Evolutionary conservation across 2,113 vertebrate species (phyloP).

Genomic region (Lycaon pictus): DNA sequence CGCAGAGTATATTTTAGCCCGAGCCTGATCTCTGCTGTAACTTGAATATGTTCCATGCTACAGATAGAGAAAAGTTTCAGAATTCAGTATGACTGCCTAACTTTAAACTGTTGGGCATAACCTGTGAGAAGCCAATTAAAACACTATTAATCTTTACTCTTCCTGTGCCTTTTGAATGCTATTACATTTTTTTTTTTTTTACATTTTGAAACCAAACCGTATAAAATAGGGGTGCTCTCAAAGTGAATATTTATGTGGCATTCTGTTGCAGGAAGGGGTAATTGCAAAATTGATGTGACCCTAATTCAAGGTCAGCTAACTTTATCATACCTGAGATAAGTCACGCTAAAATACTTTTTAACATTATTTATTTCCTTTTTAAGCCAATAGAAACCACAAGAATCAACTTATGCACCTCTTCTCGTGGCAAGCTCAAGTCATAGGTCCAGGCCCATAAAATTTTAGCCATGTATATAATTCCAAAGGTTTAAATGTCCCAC

Average conservation of each 20-base stretch:
- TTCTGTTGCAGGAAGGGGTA: conserved; percentile 3
- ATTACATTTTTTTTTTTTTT: not conserved
- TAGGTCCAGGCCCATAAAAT: not conserved
- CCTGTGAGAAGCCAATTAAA: conserved; percentile 3
- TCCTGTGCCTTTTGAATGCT: not conserved
- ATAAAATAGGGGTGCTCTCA: not conserved
- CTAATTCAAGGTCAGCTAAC: conserved; percentile 43
- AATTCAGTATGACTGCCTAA: not conserved
- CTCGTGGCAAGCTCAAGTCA: not conserved
- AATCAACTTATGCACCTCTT: not conserved
- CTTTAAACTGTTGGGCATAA: not conserved
- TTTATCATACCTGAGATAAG: not conserved
- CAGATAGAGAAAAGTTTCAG: not conserved
- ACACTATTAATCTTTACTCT: not conserved
- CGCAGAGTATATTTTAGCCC: not conserved
- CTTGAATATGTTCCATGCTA: not conserved
- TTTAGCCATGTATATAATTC: not conserved
- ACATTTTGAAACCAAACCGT: not conserved
- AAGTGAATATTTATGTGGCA: not conserved
- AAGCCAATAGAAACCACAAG: conserved; percentile 26
- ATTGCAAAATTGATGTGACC: not conserved
- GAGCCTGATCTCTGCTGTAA: not conserved
- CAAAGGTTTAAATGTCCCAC: not conserved
- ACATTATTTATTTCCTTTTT: not conserved
- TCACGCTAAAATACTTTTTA: conserved; percentile 15